Evolutionary conservation across 2,113 vertebrate genomes (phyloP), one percentile per base, ranked within the genome.

Genomic region (Leptocoma aspasia): DNA sequence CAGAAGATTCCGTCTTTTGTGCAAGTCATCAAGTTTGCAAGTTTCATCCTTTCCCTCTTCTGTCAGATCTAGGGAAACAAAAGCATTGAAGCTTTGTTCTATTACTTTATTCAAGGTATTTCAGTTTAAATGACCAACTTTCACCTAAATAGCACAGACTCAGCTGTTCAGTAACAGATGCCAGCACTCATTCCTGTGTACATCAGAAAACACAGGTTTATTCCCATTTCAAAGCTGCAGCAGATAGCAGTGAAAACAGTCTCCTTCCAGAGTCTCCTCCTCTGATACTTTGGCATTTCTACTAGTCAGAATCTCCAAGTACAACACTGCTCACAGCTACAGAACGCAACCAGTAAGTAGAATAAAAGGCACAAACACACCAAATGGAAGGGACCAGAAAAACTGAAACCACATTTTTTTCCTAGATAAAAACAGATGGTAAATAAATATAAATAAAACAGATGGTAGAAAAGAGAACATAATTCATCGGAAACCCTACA

Each of bases 1-100:
- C 31, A 99, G 98, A 82, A 98, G 97, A 66, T 96, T 98, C 75
- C 99, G 97, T 19, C 98, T 98, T 49, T 79, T 98, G 96, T 98
- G 98, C 81, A 99, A 97, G 66, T 98, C 96, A 35, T 98, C 98
- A 80, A 98, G 90, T 90, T 89, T 97, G 90, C 93, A 95, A 81
- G 75, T 96, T 41, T 96, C 97, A 41, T 96, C 96, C 96, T 93
- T 93, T 39, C 80, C 90, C 49, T 95, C 91, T 88, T 96, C 95
- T 54, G 89, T 69, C 84, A 91, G 64, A 49, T 94, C 97, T 97
- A 89, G 70, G 85, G 64, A 91, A 94, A 94, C 27, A 92, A 88
- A 87, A 86, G 70, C 77, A 80, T 28, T 42, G 61, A 69, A 68
- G 66, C 37, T 94, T 75, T 76, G 44, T 89, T 95, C 81, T 89